These are phyloP conservation scores for Philantomba maxwellii DNA, from an alignment of 2,113 vertebrate species.

Conservation along the genomic window DNA sequence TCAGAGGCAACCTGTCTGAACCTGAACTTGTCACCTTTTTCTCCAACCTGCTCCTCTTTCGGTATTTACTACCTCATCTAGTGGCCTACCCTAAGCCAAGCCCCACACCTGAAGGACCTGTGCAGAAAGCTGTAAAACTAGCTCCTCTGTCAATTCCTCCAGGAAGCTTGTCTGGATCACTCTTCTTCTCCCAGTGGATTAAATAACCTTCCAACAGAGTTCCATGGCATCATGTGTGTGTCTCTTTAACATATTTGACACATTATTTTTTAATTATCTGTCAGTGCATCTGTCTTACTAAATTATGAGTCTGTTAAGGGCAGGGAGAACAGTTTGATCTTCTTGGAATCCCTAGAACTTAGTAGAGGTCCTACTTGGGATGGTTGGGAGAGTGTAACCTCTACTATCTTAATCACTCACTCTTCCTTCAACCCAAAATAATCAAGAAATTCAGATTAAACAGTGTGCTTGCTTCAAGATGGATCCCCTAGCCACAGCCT, in stretches of 20 bases:
- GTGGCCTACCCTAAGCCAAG: background rate
- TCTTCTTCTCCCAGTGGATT: background rate
- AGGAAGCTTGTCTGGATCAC: background rate
- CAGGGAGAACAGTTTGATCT: background rate
- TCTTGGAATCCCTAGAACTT: background rate
- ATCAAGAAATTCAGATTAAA: background rate
- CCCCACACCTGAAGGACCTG: background rate
- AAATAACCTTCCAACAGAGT: background rate
- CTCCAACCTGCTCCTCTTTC: background rate
- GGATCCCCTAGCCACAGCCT: too few species aligned
- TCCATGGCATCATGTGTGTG: rapidly evolving
- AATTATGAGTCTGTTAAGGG: background rate
- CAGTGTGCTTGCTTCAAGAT: background rate
- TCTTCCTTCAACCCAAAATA: background rate
- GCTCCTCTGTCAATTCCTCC: background rate
- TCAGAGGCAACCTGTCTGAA: background rate
- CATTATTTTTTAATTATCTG: background rate
- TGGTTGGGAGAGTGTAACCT: background rate
- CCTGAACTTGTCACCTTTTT: background rate
- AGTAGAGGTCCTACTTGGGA: background rate
- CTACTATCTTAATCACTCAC: background rate
- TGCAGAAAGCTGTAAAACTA: background rate
- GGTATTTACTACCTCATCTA: background rate
- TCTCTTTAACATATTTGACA: background rate
- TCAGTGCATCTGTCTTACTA: background rate